These are phyloP conservation scores for Mastomys coucha DNA, from an alignment of 2,113 vertebrate genomes.

Conservation along the genomic window DNA sequence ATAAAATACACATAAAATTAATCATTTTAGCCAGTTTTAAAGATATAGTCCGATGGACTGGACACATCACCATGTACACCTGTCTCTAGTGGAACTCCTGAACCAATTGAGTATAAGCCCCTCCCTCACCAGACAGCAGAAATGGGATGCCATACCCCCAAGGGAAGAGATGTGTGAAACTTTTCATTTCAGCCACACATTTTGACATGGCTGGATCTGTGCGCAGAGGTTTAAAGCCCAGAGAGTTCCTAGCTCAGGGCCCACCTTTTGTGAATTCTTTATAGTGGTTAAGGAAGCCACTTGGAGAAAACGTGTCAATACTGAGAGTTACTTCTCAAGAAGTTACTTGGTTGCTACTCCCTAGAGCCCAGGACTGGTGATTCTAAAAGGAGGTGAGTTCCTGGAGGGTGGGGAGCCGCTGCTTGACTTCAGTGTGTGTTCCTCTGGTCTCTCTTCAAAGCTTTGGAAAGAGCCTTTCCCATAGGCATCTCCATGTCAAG, in stretches of 20 bases:
- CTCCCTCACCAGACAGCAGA: background rate
- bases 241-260: background rate
- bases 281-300: background rate
- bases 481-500: background rate
- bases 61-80: no score
- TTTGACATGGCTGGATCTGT: background rate
- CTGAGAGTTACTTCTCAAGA: slow-evolving; percentile 1
- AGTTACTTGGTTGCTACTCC: slow-evolving; percentile 43
- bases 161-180: background rate
- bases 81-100: background rate
- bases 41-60: background rate
- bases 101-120: background rate
- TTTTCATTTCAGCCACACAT: slow-evolving; percentile 16
- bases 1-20: background rate
- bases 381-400: slow-evolving; percentile 38
- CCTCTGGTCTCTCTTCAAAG: background rate
- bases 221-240: background rate
- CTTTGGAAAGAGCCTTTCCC: background rate
- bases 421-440: background rate
- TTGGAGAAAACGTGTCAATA: background rate
- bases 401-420: no score
- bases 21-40: background rate
- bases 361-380: background rate
- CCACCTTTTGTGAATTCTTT: slow-evolving; percentile 13
- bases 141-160: background rate